Evolutionary conservation across 1,140 invertebrate species (phyloP), one percentile per base, ranked within the genome.

Genomic region (Calliopsis andreniformis): DNA sequence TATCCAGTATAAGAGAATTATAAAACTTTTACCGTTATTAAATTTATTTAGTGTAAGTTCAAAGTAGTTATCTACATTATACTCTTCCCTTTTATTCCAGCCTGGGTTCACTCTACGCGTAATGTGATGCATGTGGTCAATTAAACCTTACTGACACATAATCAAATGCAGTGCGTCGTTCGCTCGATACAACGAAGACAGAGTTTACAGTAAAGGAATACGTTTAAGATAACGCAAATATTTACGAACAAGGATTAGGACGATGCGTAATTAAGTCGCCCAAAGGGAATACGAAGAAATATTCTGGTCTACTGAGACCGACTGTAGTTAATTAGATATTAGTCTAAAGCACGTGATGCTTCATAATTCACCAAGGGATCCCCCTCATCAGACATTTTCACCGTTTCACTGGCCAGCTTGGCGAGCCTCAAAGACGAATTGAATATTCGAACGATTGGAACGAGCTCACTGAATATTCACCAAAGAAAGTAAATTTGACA

Each of bases 221-320:
- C 53, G 20, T 69, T 51, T 55, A 30, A 18, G 28, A 42, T 45
- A 49, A 30, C 18, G 20, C 42, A 76, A 76, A 76, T 69, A 69
- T 64, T 72, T 47, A 63, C 49, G 32, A 30, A 63, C 35, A 30
- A 20, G 49, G 18, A 77, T 72, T 71, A 72, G 58, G 10, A 62
- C 45, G 68, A 30, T 51, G 66, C 70, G 67, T 77, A 77, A 70
- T 77, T 71, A 62, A 51, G 28, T 71, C 47, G 45, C 49, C 23
- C 28, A 39, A 72, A 62, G 69, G 59, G 58, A 71, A 69, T 49
- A 3, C 3, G 35, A 64, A 77, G 59, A 63, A 53, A 20, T 20
- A 35, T 23, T 6, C 3, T 10, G 42, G 28, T n/a, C 23, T 39
- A 16, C 18, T 14, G 18, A 4, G 30, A 42, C 14, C 25, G 28